A percentile compares a stretch with the other conserved stretches of the same genome.
These are phyloP conservation scores for Aramus guarauna DNA, from an alignment of 2,113 vertebrate species.

Conservation along the genomic window DNA sequence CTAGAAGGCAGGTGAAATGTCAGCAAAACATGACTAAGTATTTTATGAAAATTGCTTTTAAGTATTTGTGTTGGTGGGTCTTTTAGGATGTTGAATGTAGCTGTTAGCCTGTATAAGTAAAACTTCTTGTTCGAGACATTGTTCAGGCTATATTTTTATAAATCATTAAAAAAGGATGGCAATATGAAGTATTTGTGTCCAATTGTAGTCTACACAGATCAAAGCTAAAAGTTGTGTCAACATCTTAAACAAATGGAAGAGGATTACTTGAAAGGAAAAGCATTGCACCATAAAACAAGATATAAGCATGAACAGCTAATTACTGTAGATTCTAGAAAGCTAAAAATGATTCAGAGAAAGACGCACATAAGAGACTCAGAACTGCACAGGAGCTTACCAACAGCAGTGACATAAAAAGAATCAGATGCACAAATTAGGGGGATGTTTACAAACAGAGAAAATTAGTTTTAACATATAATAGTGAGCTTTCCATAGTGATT, in stretches of 20 bases:
- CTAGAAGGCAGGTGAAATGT: neutral
- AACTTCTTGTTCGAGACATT: neutral
- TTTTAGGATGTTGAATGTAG: neutral
- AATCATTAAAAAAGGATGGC: neutral
- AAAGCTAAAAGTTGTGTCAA: slow-evolving; percentile 1
- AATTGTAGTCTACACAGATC: neutral
- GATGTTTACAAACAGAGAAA: neutral
- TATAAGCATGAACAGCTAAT: neutral
- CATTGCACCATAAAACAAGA: neutral
- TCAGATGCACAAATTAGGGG: neutral
- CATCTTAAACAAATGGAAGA: neutral
- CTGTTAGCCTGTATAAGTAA: neutral
- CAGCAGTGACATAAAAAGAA: neutral
- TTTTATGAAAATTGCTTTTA: neutral
- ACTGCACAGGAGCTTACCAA: neutral
- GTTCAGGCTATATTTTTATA: neutral
- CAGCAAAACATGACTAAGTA: neutral
- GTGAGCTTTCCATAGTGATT: neutral
- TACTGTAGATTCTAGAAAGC: slow-evolving; percentile 3
- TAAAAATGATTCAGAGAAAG: neutral
- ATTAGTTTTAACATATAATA: neutral
- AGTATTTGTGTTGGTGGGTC: neutral
- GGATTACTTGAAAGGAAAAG: neutral
- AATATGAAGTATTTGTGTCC: neutral
- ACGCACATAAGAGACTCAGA: neutral